Evolutionary conservation across 2,888 invertebrate genomes (phyloP).

Genomic region (Tinea pellionella): DNA sequence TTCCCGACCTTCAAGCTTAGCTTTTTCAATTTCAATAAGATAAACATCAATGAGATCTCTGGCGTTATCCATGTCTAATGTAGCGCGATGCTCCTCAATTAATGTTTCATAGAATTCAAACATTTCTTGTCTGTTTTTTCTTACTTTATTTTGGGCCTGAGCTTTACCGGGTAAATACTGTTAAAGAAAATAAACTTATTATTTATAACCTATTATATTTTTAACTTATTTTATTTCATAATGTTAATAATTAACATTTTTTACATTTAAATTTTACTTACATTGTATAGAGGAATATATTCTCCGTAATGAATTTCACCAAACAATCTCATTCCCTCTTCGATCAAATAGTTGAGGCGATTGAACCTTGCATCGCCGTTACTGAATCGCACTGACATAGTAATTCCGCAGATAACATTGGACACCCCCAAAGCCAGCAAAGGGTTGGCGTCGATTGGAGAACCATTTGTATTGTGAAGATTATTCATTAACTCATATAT

Average conservation of each 20-base stretch:
- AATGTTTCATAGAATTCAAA: conserved; percentile 85
- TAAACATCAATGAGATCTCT: conserved; percentile 90
- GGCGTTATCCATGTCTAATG: conserved; percentile 79
- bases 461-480: conserved; percentile 72
- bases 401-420: conserved; percentile 90
- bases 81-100: conserved; percentile 82
- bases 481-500: conserved; percentile 79
- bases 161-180: conserved; percentile 73
- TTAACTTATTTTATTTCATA: conserved; percentile 5
- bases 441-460: conserved; percentile 79
- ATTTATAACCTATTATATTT: background rate
- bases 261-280: conserved; percentile 58
- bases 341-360: conserved; percentile 86
- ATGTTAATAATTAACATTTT: conserved; percentile 9
- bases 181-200: conserved; percentile 17
- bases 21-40: conserved; percentile 85
- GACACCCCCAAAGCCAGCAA: conserved; percentile 84
- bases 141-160: conserved; percentile 71
- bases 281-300: conserved; percentile 83
- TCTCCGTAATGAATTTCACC: conserved; percentile 85
- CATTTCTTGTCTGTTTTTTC: conserved; percentile 85
- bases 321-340: conserved; percentile 90
- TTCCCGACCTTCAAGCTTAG: conserved; percentile 79
- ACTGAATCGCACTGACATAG: conserved; percentile 89
- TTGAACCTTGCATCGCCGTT: conserved; percentile 81